Evolutionary conservation across 2,113 vertebrate genomes (phyloP).

Genomic region (Burhinus oedicnemus): DNA sequence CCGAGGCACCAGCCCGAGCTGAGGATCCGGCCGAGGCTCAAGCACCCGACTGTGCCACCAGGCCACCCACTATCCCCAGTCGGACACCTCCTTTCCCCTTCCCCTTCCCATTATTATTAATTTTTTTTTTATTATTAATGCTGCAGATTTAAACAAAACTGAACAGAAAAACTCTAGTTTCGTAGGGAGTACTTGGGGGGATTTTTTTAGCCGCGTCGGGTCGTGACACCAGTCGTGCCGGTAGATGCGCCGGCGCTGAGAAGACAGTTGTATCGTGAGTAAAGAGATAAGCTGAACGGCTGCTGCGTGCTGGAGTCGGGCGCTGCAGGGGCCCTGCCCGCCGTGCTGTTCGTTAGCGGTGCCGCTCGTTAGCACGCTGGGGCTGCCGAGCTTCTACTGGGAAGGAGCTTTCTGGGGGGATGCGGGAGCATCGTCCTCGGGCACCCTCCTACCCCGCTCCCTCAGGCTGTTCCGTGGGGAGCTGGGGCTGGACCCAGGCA

Average conservation of each 20-base stretch:
- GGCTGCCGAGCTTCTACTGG: neutral
- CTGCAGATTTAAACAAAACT: slow-evolving; percentile 34
- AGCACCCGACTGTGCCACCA: neutral
- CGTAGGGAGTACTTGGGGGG: neutral
- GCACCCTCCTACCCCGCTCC: neutral
- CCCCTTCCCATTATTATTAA: neutral
- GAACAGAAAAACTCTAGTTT: slow-evolving; percentile 31
- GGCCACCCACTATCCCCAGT: neutral
- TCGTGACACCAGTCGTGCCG: rapidly evolving
- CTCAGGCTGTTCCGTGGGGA: rapidly evolving
- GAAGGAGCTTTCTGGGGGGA: rapidly evolving
- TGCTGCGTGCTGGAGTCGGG: neutral
- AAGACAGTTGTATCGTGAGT: neutral
- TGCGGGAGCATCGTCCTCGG: rapidly evolving
- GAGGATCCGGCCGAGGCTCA: neutral
- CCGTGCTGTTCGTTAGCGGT: rapidly evolving
- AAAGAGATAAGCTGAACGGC: neutral
- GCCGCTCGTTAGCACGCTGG: rapidly evolving
- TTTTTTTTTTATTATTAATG: neutral
- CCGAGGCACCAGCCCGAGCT: neutral
- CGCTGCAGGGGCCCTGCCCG: rapidly evolving
- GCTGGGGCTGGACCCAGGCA: neutral
- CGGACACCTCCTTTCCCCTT: neutral
- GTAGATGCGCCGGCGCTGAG: rapidly evolving
- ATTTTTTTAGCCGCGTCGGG: neutral